Percentiles rank a stretch among this genome's conserved stretches.
phyloP scores from a whole-genome alignment of 2,797 vertebrate genomes.

The Natrix natrix region DNA sequence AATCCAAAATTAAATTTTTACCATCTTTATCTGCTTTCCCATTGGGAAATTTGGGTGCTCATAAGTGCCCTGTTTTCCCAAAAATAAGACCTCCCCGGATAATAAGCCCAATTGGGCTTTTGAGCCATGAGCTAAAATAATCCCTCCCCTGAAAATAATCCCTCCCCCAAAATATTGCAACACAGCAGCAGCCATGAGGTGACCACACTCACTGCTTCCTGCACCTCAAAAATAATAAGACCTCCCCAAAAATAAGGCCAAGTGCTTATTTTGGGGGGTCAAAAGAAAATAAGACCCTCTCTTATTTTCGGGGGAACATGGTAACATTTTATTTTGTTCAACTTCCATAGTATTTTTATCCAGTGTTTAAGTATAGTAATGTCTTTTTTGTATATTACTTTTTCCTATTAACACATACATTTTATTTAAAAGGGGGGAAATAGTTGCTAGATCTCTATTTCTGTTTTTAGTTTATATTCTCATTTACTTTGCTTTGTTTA shows the following conservation, averaged over 20 bases:
- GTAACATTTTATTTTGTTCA: background rate
- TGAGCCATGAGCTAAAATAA: no score
- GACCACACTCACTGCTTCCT: no score
- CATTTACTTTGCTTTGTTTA: background rate
- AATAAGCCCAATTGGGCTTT: no score
- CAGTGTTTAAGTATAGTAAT: background rate
- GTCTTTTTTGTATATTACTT: background rate
- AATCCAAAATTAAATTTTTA: background rate
- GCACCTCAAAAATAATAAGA: no score
- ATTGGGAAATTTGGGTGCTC: background rate
- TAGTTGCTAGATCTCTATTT: background rate
- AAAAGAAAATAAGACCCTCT: no score
- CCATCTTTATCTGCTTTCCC: background rate
- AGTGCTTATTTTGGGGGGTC: no score
- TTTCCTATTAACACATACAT: background rate
- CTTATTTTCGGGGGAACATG: no score
- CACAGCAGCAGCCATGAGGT: no score
- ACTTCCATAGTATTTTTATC: background rate
- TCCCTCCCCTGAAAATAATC: no score
- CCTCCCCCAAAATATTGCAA: no score
- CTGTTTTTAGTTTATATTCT: background rate
- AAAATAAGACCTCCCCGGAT: no score
- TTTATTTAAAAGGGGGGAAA: background rate
- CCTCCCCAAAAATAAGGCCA: no score
- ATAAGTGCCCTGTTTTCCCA: background rate